Conservation (phyloP, 1,140 invertebrate genomes). For the Chironomus striatipennis region DNA sequence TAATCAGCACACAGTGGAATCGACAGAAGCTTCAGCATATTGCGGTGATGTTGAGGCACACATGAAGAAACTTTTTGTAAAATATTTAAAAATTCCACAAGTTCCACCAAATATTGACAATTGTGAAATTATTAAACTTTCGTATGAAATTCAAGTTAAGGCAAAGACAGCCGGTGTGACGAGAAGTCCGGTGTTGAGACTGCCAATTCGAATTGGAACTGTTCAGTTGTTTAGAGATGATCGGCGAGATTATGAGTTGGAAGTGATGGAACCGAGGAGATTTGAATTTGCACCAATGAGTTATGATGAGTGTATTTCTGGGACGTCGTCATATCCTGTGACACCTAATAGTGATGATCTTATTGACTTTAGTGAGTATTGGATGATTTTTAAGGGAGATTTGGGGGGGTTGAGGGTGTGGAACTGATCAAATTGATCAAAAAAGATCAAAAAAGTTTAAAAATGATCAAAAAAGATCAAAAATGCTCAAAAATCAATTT, state of each 20-base stretch:
- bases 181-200: background rate
- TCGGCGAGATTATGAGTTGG: background rate
- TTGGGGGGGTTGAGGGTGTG: no score
- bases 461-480: no score
- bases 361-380: background rate
- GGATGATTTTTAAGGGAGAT: background rate
- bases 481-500: no score
- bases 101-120: background rate
- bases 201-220: background rate
- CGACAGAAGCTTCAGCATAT: background rate
- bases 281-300: constrained; percentile 3
- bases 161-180: background rate
- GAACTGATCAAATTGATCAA: background rate
- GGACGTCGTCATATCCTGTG: background rate
- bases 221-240: background rate
- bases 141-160: background rate
- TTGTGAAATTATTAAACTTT: background rate
- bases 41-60: background rate
- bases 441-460: background rate
- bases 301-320: background rate
- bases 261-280: background rate
- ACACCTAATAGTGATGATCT: background rate
- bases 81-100: constrained; percentile 9
- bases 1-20: background rate
- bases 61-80: background rate